Conservation (phyloP, 92 coral and sea anemone species). For the Montipora capitata region DNA sequence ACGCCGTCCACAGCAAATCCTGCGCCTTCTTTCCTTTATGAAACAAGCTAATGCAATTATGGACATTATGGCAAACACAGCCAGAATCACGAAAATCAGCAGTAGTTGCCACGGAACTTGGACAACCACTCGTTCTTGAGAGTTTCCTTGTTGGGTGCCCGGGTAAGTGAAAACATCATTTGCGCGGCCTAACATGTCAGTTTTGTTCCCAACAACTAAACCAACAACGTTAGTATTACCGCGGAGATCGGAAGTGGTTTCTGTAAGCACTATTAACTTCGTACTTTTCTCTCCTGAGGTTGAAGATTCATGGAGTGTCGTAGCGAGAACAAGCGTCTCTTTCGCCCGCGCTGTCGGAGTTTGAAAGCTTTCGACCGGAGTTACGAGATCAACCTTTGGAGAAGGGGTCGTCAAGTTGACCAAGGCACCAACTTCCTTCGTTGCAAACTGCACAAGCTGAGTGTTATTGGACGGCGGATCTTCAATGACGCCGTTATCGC, state of each 20-base stretch:
- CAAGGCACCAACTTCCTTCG: background rate
- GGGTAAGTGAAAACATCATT: background rate
- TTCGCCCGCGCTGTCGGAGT: no score
- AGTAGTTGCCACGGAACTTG: slow-evolving; percentile 12
- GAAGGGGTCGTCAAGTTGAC: no score
- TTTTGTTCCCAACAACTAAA: background rate
- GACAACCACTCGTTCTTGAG: background rate
- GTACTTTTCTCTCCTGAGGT: no score
- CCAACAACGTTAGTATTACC: no score
- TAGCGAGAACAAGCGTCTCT: no score
- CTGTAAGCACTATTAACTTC: no score
- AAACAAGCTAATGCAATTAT: background rate
- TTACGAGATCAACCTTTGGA: no score
- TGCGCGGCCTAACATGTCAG: background rate
- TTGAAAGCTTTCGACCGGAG: no score
- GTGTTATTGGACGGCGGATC: background rate
- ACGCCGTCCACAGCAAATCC: background rate
- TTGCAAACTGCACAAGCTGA: background rate
- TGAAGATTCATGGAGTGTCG: no score
- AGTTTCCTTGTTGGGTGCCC: background rate
- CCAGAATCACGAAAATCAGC: slow-evolving; percentile 5
- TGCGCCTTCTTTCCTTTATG: background rate
- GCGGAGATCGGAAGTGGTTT: no score
- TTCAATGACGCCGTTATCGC: background rate
- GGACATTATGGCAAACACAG: background rate